Conservation (phyloP, 2,888 invertebrate genomes). For the Pterobdella sp. region DNA sequence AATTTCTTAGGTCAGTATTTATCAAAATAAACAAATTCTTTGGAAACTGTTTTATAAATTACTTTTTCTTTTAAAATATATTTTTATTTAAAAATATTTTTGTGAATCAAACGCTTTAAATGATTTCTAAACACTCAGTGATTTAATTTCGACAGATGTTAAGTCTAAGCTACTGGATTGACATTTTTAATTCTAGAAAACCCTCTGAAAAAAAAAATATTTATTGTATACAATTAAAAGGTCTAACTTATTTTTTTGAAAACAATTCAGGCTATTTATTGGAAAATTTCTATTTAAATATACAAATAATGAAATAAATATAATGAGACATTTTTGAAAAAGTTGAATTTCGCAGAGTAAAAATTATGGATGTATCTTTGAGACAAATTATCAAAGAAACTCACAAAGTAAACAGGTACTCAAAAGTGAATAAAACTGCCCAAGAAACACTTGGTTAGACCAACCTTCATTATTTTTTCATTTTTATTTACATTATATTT, state of each 20-base stretch:
- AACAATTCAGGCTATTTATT: neutral
- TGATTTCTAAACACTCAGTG: neutral
- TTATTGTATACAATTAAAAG: neutral
- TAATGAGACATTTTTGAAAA: neutral
- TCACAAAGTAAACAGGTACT: constrained; percentile 64
- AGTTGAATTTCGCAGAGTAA: neutral
- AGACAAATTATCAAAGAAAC: constrained; percentile 77
- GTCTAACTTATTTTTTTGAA: neutral
- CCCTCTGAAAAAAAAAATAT: neutral
- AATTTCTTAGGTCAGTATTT: too few relatives aligned
- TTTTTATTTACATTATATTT: constrained; percentile 10
- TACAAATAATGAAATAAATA: neutral
- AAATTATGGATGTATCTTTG: constrained; percentile 66
- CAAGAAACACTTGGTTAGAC: constrained; percentile 76
- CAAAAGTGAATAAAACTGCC: constrained; percentile 68
- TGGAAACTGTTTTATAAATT: too few relatives aligned
- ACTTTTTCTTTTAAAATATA: too few relatives aligned
- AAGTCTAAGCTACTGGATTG: neutral
- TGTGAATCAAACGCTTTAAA: too few relatives aligned
- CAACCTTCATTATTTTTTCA: neutral
- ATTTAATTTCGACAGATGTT: constrained; percentile 11
- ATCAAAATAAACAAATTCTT: too few relatives aligned
- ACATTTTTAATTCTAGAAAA: neutral
- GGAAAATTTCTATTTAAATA: neutral
- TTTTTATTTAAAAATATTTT: too few relatives aligned